phyloP scores from a whole-genome alignment of 2,797 vertebrate genomes.

The Pagetopsis macropterus region DNA sequence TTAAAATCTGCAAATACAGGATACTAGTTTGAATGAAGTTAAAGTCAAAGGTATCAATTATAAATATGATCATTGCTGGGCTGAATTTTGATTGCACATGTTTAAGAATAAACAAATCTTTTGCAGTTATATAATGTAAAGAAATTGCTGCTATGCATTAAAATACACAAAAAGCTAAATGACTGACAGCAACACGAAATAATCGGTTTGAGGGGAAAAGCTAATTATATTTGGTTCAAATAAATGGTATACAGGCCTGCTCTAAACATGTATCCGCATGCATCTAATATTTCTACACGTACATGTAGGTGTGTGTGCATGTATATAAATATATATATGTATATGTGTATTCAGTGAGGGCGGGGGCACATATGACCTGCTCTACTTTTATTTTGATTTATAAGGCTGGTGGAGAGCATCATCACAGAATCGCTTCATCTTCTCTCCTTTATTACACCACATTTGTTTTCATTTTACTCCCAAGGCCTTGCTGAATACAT shows the following conservation, averaged over 20 bases:
- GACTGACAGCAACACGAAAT: neutral
- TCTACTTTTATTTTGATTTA: conserved; percentile 85
- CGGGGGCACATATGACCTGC: conserved; percentile 73
- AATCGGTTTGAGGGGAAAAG: neutral
- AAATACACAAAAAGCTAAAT: neutral
- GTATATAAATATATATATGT: neutral
- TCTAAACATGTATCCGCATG: too few species aligned
- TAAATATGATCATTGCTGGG: neutral
- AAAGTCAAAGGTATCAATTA: neutral
- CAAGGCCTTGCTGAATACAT: conserved; percentile 82
- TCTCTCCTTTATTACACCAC: conserved; percentile 83
- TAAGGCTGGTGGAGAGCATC: conserved; percentile 79
- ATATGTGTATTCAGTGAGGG: conserved; percentile 32
- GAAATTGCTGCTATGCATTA: neutral
- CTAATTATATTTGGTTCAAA: neutral
- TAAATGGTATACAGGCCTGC: conserved; percentile 5
- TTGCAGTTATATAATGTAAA: neutral
- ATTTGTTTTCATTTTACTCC: conserved; percentile 86
- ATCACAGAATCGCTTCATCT: conserved; percentile 84
- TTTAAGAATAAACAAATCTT: neutral
- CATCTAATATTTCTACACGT: neutral
- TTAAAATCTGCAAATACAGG: neutral
- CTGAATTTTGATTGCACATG: neutral
- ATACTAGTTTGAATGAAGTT: neutral
- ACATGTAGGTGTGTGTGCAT: neutral